Percentiles rank a stretch among this genome's conserved stretches.
phyloP scores from a whole-genome alignment of 2,113 vertebrate genomes.

The Osmerus mordax region DNA sequence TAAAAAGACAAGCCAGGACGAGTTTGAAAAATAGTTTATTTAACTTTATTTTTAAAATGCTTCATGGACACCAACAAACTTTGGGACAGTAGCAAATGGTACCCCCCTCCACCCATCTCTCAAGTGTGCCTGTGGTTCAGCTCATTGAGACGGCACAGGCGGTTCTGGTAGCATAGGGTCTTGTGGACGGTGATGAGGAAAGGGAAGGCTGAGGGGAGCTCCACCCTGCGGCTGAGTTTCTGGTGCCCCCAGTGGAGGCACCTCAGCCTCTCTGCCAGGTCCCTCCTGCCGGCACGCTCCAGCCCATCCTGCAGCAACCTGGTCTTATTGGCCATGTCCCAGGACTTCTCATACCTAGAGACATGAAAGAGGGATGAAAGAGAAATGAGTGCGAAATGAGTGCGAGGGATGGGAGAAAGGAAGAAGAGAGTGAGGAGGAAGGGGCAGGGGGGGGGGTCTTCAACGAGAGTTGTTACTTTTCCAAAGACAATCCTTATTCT shows the following conservation, averaged over 20 bases:
- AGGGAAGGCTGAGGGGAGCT: constrained; percentile 75
- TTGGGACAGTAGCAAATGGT: background rate
- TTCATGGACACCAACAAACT: background rate
- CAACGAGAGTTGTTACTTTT: background rate
- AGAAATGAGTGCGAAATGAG: background rate
- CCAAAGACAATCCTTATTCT: background rate
- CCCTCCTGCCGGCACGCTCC: constrained; percentile 64
- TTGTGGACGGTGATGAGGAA: constrained; percentile 75
- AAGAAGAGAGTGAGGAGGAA: background rate
- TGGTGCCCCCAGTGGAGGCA: constrained; percentile 72
- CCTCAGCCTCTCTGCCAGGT: constrained; percentile 68
- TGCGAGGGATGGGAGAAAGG: background rate
- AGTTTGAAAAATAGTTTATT: too few relatives aligned
- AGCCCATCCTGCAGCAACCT: constrained; percentile 70
- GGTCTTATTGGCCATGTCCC: constrained; percentile 69
- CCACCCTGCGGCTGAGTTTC: constrained; percentile 68
- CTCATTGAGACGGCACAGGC: constrained; percentile 69
- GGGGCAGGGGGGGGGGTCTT: background rate
- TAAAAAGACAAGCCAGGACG: too few relatives aligned
- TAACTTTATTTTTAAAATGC: background rate
- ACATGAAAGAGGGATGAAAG: background rate
- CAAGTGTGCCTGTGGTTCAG: constrained; percentile 60
- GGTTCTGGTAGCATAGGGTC: constrained; percentile 70
- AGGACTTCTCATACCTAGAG: constrained; percentile 59
- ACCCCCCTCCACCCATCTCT: constrained; percentile 3